phyloP scores from a whole-genome alignment of 2,797 vertebrate species.

The Microcaecilia unicolor region DNA sequence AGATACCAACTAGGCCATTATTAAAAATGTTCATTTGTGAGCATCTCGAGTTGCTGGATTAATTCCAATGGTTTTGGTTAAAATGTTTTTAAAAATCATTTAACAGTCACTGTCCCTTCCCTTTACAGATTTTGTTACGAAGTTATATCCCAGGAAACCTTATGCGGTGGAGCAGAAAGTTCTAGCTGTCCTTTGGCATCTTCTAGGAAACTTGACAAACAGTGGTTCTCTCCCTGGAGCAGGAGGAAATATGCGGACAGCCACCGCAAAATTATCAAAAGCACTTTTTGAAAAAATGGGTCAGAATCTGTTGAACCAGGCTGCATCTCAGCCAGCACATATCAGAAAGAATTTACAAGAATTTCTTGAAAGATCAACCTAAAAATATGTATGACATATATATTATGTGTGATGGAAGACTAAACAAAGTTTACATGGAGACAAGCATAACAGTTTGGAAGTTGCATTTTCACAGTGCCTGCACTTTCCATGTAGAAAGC shows the following conservation, averaged over 20 bases:
- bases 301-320: constrained; percentile 46
- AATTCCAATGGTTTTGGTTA: too few species aligned
- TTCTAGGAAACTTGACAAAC: constrained; percentile 64
- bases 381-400: constrained; percentile 1
- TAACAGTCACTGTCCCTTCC: too few species aligned
- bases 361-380: constrained; percentile 49
- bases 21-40: too few species aligned
- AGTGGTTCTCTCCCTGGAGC: constrained; percentile 65
- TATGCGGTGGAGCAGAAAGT: constrained; percentile 79
- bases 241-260: constrained; percentile 60
- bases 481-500: constrained; percentile 45
- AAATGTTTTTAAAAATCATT: too few species aligned
- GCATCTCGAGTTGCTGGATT: too few species aligned
- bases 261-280: constrained; percentile 65
- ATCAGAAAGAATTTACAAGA: constrained; percentile 68
- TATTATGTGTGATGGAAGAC: not conserved
- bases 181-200: constrained; percentile 79
- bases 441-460: constrained; percentile 34
- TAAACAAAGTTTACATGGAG: constrained; percentile 47
- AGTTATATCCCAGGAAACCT: constrained; percentile 77
- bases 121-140: constrained; percentile 66
- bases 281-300: constrained; percentile 79
- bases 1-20: too few species aligned
- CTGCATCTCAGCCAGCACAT: constrained; percentile 63
- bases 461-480: constrained; percentile 56